Percentiles rank a stretch among this genome's conserved stretches.
These are phyloP conservation scores for Chamaea fasciata DNA, from an alignment of 2,113 vertebrate species.

Conservation along the genomic window DNA sequence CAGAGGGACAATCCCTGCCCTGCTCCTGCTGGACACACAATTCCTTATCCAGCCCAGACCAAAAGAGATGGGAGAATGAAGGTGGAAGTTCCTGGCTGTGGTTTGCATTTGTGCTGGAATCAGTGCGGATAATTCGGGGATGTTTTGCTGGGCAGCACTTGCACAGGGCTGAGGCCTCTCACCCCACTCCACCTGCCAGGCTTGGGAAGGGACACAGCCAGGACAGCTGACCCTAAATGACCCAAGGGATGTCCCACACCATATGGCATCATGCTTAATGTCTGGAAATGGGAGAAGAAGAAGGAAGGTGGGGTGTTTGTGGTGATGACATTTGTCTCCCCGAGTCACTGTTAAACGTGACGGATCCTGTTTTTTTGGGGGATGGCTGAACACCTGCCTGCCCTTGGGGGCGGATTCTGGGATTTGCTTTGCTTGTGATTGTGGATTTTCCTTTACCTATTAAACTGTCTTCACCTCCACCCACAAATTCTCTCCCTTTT, in stretches of 20 bases:
- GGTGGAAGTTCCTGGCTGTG: not conserved
- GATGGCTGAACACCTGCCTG: not conserved
- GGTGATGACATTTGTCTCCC: rapidly evolving
- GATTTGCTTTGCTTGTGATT: not conserved
- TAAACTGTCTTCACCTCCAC: not conserved
- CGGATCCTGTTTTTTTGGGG: not conserved
- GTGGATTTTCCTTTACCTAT: not conserved
- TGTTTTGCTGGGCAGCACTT: not conserved
- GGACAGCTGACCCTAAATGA: not conserved
- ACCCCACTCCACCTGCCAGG: rapidly evolving
- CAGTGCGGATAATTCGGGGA: not conserved
- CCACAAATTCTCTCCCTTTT: not conserved
- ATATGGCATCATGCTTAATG: not conserved
- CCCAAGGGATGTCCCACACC: not conserved
- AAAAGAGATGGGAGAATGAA: not conserved
- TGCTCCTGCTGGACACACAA: not conserved
- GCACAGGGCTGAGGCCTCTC: not conserved
- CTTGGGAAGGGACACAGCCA: not conserved
- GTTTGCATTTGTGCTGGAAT: not conserved
- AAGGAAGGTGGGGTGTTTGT: not conserved
- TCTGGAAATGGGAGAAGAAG: not conserved
- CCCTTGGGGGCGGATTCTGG: not conserved
- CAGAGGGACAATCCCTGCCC: not conserved
- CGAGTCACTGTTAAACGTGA: rapidly evolving
- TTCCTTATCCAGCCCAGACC: not conserved